Conservation (phyloP, 1,140 invertebrate genomes). For the Heliconius nattereri region DNA sequence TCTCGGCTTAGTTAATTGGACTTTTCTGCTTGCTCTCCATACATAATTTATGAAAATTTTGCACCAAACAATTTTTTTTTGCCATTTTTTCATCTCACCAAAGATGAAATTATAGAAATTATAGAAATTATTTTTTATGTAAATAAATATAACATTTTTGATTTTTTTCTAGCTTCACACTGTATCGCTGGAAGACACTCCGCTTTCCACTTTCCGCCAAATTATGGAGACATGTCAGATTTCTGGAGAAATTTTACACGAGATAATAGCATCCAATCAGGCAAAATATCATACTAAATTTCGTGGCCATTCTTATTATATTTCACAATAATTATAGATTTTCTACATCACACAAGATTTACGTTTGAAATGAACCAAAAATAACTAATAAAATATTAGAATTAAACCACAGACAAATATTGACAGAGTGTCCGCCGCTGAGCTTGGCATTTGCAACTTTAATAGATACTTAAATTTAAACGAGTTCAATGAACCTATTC, state of each 20-base stretch:
- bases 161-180: too few species aligned
- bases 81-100: not conserved
- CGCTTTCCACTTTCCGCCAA: too few species aligned
- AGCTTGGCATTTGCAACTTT: not conserved
- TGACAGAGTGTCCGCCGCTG: not conserved
- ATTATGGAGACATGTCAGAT: too few species aligned
- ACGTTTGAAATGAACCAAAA: not conserved
- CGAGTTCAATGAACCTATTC: not conserved
- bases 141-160: too few species aligned
- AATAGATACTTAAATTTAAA: not conserved
- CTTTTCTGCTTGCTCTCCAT: conserved; percentile 54
- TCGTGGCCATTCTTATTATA: not conserved
- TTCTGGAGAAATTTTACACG: too few species aligned
- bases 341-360: not conserved
- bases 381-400: too few species aligned
- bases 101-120: not conserved
- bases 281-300: too few species aligned
- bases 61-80: conserved; percentile 31
- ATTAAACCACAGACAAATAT: too few species aligned
- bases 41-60: conserved; percentile 54
- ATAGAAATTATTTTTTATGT: too few species aligned
- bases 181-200: too few species aligned
- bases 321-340: not conserved
- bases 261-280: too few species aligned
- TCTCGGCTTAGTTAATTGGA: conserved; percentile 67